Evolutionary conservation across 2,888 invertebrate species (phyloP).

Genomic region (Sphaeridia pumilis): DNA sequence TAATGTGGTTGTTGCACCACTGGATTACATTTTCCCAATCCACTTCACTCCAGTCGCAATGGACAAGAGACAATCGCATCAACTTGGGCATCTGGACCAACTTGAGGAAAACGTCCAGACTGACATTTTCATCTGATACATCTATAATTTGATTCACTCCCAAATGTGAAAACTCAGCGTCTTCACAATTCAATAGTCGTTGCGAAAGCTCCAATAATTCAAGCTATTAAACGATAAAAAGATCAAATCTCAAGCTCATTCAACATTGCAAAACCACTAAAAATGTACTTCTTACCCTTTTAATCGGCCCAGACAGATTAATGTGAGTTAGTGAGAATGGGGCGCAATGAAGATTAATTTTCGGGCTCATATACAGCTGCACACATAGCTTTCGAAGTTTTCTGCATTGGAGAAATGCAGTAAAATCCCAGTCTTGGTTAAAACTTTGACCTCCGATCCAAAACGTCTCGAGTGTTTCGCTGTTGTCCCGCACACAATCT

Average conservation of each 20-base stretch:
- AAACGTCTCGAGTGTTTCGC: conserved; percentile 10
- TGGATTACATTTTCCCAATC: conserved; percentile 13
- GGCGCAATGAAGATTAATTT: not conserved
- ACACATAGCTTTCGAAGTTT: conserved; percentile 8
- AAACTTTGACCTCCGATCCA: conserved; percentile 13
- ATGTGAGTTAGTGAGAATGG: conserved; percentile 2
- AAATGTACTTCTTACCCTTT: conserved; percentile 4
- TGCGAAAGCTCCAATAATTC: not conserved
- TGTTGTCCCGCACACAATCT: conserved; percentile 6
- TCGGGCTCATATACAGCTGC: conserved; percentile 17
- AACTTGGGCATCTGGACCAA: conserved; percentile 10
- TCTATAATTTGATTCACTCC: conserved; percentile 14
- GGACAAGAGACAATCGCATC: conserved; percentile 8
- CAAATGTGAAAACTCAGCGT: conserved; percentile 14
- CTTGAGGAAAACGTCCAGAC: conserved; percentile 2
- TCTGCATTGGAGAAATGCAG: conserved; percentile 2
- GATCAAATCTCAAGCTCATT: not conserved
- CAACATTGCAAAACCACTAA: not conserved
- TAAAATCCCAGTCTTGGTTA: conserved; percentile 15
- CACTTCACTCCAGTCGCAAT: conserved; percentile 14
- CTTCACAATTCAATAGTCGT: conserved; percentile 3
- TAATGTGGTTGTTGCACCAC: conserved; percentile 6
- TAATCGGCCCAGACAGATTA: conserved; percentile 12
- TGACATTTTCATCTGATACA: conserved; percentile 4
- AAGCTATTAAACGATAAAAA: not conserved